Base-by-base conservation (phyloP, 1,140 invertebrate genomes). In the Brachionus plicatilis region DNA sequence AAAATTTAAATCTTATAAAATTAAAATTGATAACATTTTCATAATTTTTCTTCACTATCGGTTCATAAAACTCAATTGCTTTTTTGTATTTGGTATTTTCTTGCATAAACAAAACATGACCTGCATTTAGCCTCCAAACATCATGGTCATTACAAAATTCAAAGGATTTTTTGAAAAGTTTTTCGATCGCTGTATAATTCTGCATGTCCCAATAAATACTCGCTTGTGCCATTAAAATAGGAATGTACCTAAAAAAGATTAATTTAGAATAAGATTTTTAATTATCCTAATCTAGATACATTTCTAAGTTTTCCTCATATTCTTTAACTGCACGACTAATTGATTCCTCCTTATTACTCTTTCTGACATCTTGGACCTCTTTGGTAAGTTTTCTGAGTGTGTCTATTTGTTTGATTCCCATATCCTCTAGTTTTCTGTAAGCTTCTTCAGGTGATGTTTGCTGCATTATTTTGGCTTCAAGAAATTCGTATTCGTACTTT, bases 191-290 rank as follows among this genome's bases (percentile, higher is more conserved):
- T 1, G 92, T 90, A 88, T 98, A 99, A 88, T 99, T 96, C 88
- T 97, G 95, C 87, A 95, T 92, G 84, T 99, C 96, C 97, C 97
- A 99, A 87, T 97, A 97, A 85, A 99, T 97, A 92, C 97, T 98
- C 0, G 97, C 96, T 90, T 99, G 96, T 3, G 96, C 95, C 97
- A 99, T 99, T 11, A 99, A 91, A 11, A 99, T 95, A 0, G 97
- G 97, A 84, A 98, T 92, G 86, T 93, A 94, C 50, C 88, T 90
- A 43, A 27, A 87, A 85, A 8, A 66, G 45, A 12, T 47, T 47
- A 47, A 47, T 47, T 47, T 14, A 3, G 45, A 53, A 5, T 56
- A 12, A 56, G 3, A 56, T 14, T 56, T n/a, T 86, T 17, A 50
- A 47, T 9, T 47, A 27, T 20, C 14, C 2, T 47, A 45, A 20